Conservation (phyloP, 2,888 invertebrate species). For the Drosophila birchii region DNA sequence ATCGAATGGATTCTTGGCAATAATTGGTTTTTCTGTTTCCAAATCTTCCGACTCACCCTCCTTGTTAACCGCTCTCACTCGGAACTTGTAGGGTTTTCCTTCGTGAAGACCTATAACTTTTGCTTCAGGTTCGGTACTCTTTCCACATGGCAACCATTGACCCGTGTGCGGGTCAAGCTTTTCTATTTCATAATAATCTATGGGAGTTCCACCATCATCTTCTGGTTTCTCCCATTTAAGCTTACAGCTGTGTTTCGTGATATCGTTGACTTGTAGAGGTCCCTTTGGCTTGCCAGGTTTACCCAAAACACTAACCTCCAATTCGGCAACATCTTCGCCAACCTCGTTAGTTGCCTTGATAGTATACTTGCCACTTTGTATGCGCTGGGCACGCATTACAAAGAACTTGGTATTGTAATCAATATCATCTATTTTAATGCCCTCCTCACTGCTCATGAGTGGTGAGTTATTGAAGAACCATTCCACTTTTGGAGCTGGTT, state of each 20-base stretch:
- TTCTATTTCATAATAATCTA: constrained; percentile 98
- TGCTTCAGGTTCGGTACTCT: constrained; percentile 93
- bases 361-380: constrained; percentile 93
- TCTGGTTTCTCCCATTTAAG: constrained; percentile 97
- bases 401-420: constrained; percentile 97
- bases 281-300: constrained; percentile 93
- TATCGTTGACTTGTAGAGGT: constrained; percentile 93
- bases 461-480: constrained; percentile 93
- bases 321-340: constrained; percentile 95
- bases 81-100: constrained; percentile 99
- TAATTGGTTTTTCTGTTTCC: constrained; percentile 95
- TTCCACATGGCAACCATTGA: constrained; percentile 96
- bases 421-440: constrained; percentile 91
- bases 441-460: constrained; percentile 86
- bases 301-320: constrained; percentile 94
- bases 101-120: constrained; percentile 94
- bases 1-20: constrained; percentile 99
- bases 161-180: constrained; percentile 96
- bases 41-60: constrained; percentile 99
- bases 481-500: constrained; percentile 95
- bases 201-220: constrained; percentile 97
- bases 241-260: constrained; percentile 96
- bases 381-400: constrained; percentile 92
- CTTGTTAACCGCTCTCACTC: constrained; percentile 98
- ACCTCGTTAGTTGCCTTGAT: constrained; percentile 96